Evolutionary conservation across 2,797 vertebrate species (phyloP).

Genomic region (Hydrocynus forskahlii): DNA sequence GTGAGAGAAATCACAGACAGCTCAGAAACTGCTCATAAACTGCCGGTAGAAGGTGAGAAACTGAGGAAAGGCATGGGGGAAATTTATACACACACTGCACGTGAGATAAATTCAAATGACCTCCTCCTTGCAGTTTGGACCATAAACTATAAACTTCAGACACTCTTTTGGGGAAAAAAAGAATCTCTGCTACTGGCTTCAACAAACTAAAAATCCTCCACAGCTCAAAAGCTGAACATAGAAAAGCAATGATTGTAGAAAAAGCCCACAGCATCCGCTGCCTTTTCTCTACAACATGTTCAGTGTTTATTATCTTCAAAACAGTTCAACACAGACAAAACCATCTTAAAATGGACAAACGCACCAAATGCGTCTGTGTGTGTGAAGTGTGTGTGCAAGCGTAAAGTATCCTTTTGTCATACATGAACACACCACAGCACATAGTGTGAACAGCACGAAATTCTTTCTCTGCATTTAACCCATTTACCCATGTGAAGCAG

Average conservation of each 20-base stretch:
- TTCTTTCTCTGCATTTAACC: too few relatives aligned
- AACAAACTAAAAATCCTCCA: conserved; percentile 13
- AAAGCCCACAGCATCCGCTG: neutral
- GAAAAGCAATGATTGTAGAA: neutral
- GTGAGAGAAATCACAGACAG: conserved; percentile 36
- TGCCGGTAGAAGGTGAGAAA: conserved; percentile 66
- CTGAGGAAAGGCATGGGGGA: conserved; percentile 62
- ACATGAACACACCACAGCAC: too few relatives aligned
- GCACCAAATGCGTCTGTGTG: too few relatives aligned
- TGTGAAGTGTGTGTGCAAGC: too few relatives aligned
- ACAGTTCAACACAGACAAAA: too few relatives aligned
- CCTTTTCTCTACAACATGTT: neutral
- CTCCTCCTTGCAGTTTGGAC: conserved; percentile 10
- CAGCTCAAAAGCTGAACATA: neutral
- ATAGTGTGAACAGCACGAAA: too few relatives aligned
- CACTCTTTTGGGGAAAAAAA: conserved; percentile 35
- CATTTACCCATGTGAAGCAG: too few relatives aligned
- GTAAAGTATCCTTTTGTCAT: too few relatives aligned
- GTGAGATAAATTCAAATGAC: conserved; percentile 59
- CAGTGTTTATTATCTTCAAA: neutral
- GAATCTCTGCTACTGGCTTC: conserved; percentile 11
- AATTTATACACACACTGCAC: conserved; percentile 57
- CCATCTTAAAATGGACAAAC: neutral
- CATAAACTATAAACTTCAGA: conserved; percentile 31
- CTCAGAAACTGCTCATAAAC: conserved; percentile 55